Conservation (phyloP, 1,140 invertebrate species). For the Aleiodes sp. region DNA sequence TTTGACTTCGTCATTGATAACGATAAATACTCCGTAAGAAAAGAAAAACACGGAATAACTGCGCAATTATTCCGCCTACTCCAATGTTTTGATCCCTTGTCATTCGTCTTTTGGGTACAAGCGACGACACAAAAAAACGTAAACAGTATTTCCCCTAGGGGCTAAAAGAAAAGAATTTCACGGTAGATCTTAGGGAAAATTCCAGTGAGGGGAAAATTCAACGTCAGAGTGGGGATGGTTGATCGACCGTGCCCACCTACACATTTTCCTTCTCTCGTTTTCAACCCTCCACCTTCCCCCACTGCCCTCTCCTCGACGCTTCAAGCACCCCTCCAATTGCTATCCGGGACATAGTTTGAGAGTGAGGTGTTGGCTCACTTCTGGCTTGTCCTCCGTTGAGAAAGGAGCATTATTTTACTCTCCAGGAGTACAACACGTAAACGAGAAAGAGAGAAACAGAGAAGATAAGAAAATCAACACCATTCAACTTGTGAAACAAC, state of each 20-base stretch:
- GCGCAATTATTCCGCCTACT: too few relatives aligned
- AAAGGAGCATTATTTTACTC: background rate
- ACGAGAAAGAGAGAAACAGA: too few relatives aligned
- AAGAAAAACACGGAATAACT: too few relatives aligned
- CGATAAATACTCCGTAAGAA: too few relatives aligned
- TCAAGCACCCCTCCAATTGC: too few relatives aligned
- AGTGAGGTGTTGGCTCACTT: slow-evolving; percentile 34
- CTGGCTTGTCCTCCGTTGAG: slow-evolving; percentile 17
- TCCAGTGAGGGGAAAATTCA: slow-evolving; percentile 22
- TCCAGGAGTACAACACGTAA: background rate
- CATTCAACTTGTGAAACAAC: too few relatives aligned
- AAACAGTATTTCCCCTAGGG: background rate
- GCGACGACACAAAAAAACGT: too few relatives aligned
- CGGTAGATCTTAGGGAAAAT: slow-evolving; percentile 14
- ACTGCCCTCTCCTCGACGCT: slow-evolving; percentile 36
- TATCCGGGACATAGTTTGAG: slow-evolving; percentile 43
- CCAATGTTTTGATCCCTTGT: too few relatives aligned
- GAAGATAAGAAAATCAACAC: too few relatives aligned
- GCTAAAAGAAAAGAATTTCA: slow-evolving; percentile 15
- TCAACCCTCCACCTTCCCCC: slow-evolving; percentile 37
- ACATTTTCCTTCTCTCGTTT: slow-evolving; percentile 45
- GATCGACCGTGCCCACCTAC: slow-evolving; percentile 52
- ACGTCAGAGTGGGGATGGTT: slow-evolving; percentile 48
- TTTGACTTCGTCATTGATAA: too few relatives aligned
- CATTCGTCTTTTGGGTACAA: too few relatives aligned